Percentiles rank a stretch among this genome's conserved stretches.
Conservation (phyloP, 2,888 invertebrate genomes). For the Blastobasis lacticolella region DNA sequence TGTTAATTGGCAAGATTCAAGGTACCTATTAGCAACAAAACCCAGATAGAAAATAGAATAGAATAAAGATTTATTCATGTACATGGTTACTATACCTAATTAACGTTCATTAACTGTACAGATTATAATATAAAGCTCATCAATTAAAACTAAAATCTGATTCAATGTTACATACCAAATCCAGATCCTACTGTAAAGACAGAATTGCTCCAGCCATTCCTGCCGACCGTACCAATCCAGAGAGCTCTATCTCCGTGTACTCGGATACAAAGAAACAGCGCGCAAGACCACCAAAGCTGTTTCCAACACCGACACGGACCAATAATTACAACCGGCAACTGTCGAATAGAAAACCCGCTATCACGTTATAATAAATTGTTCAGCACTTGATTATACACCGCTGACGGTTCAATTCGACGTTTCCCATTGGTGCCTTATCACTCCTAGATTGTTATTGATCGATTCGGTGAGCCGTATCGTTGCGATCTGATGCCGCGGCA, state of each 20-base stretch:
- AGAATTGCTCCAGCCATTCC: too few species aligned
- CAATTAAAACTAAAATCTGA: too few species aligned
- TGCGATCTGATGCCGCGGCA: conserved; percentile 46
- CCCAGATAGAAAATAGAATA: too few species aligned
- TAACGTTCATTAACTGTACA: too few species aligned
- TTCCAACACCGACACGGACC: conserved; percentile 3
- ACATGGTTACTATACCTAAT: too few species aligned
- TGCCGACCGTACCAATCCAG: too few species aligned
- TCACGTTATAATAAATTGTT: conserved; percentile 21
- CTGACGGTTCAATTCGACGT: conserved; percentile 61
- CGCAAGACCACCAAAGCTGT: conserved; percentile 21
- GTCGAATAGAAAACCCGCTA: conserved; percentile 1
- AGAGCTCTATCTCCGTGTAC: background rate
- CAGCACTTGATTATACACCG: conserved; percentile 42
- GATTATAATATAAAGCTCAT: too few species aligned
- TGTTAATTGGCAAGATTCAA: too few species aligned
- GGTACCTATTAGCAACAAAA: too few species aligned
- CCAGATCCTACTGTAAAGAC: too few species aligned
- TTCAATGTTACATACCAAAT: too few species aligned
- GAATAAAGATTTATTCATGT: too few species aligned
- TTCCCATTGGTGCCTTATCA: conserved; percentile 49
- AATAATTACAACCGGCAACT: conserved; percentile 6
- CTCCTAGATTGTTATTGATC: conserved; percentile 57
- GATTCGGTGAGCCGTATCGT: conserved; percentile 54
- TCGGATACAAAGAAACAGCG: conserved; percentile 3